Evolutionary conservation across 2,797 vertebrate genomes (phyloP), one percentile per base, ranked within the genome.

Genomic region (Lacerta bilineata): DNA sequence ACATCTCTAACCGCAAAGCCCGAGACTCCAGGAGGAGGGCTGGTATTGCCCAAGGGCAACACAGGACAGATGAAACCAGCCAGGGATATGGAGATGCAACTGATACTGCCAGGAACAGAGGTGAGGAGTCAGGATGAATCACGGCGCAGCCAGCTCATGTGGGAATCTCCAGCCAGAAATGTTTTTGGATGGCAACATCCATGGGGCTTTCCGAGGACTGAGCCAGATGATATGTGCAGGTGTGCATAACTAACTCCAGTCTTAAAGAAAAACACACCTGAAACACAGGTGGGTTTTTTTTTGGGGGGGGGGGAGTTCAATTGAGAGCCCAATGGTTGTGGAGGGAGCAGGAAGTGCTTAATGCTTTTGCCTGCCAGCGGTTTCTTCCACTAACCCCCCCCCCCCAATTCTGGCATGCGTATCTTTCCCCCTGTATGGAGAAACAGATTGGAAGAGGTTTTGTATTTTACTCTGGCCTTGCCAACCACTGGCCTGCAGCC

Each of bases 91-190:
- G 69, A 82, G 41, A 1, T 84, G 39, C 36, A 72, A 72, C 6
- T 36, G 59, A 39, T 87, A 2, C 68, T 50, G n/a, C 8, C 59
- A 36, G 20, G 0, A 3, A 23, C 4, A 78, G 6, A 11, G 1
- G 4, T 69, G 78, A 29, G 3, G 80, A 41, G 0, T 85, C 1
- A 50, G 20, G 76, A 18, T 3, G 36, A 90, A 55, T 13, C 86
- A 72, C 25, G 59, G 59, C 64, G 33, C 84, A 0, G 6, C 25
- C 55, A n/a, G 50, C 2, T 20, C 75, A 46, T 0, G 0, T 0
- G 86, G 46, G 27, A 72, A 88, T 2, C 50, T 39, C 66, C 10
- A 1, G n/a, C 17, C 8, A 3, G 33, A 50, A 83, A 50, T n/a
- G 18, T 15, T 15, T 20, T 43, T 8, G 25, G 59, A 15, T 66